A percentile compares a stretch with the other conserved stretches of the same genome.
Conservation (phyloP, 2,113 vertebrate genomes). For the Psilopsiagon aymara region DNA sequence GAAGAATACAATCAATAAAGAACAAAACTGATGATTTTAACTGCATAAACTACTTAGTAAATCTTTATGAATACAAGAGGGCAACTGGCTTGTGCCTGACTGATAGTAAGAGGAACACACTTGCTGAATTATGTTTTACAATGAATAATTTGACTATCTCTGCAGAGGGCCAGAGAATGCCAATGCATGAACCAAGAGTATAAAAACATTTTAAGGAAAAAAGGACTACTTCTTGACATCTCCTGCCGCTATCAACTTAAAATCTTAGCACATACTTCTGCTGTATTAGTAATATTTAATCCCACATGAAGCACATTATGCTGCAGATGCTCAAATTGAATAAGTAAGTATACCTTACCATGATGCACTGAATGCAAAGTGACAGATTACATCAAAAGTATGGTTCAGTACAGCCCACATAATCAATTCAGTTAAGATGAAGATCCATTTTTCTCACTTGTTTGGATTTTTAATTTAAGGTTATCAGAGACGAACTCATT, state of each 20-base stretch:
- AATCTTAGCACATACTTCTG: background rate
- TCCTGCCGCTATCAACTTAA: background rate
- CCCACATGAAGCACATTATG: background rate
- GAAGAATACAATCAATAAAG: background rate
- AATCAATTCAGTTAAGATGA: background rate
- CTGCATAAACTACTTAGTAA: background rate
- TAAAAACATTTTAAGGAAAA: background rate
- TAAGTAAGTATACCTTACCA: background rate
- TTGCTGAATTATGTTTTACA: background rate
- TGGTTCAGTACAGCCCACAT: background rate
- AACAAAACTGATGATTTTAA: background rate
- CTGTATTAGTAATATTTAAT: background rate
- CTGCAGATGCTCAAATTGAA: background rate
- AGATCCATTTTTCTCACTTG: background rate
- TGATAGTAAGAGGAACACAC: background rate
- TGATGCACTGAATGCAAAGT: background rate
- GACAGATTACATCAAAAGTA: background rate
- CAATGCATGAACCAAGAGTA: background rate
- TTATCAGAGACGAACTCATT: background rate
- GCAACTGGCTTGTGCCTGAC: background rate
- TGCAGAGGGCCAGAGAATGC: background rate
- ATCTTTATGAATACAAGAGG: background rate
- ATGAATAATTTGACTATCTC: background rate
- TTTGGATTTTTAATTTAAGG: slow-evolving; percentile 8
- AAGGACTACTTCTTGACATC: background rate